Evolutionary conservation across 1,140 invertebrate species (phyloP).

Genomic region (Zaprionus gabonicus): DNA sequence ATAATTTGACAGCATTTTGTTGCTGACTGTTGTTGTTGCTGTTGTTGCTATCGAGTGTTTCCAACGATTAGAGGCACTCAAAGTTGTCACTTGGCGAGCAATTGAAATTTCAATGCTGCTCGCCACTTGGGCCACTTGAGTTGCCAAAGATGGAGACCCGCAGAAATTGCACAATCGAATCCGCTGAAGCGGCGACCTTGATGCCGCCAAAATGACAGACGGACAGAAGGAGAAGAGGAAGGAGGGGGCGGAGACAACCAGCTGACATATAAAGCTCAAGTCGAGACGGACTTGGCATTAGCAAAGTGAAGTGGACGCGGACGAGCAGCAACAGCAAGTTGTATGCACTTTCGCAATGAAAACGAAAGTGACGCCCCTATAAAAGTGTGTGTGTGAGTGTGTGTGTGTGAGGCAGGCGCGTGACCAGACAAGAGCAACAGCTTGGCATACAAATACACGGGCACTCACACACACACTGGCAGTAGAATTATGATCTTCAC

Average conservation of each 20-base stretch:
- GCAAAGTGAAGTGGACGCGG: slow-evolving; percentile 45
- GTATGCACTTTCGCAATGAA: slow-evolving; percentile 82
- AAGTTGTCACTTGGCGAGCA: slow-evolving; percentile 34
- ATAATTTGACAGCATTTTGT: slow-evolving; percentile 30
- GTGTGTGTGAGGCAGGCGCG: slow-evolving; percentile 45
- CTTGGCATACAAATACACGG: slow-evolving; percentile 52
- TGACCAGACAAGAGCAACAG: slow-evolving; percentile 71
- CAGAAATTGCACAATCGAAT: slow-evolving; percentile 34
- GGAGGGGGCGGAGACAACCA: background rate
- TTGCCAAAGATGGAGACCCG: slow-evolving; percentile 19
- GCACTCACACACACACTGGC: slow-evolving; percentile 44
- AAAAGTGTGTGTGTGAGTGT: slow-evolving; percentile 9
- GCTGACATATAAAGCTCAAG: background rate
- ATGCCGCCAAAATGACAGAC: slow-evolving; percentile 19
- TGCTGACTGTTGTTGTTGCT: too few species aligned
- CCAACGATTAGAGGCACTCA: slow-evolving; percentile 41
- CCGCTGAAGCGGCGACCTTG: slow-evolving; percentile 59
- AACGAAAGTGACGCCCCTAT: slow-evolving; percentile 73
- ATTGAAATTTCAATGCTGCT: slow-evolving; percentile 24
- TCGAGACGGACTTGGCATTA: slow-evolving; percentile 31
- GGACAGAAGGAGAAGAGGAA: background rate
- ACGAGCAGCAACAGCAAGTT: slow-evolving; percentile 64
- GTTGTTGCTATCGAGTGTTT: slow-evolving; percentile 19
- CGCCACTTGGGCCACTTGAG: slow-evolving; percentile 20
- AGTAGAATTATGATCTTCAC: slow-evolving; percentile 79